Evolutionary conservation across 2,113 vertebrate species (phyloP), one percentile per base, ranked within the genome.

Genomic region (Neogale vison): DNA sequence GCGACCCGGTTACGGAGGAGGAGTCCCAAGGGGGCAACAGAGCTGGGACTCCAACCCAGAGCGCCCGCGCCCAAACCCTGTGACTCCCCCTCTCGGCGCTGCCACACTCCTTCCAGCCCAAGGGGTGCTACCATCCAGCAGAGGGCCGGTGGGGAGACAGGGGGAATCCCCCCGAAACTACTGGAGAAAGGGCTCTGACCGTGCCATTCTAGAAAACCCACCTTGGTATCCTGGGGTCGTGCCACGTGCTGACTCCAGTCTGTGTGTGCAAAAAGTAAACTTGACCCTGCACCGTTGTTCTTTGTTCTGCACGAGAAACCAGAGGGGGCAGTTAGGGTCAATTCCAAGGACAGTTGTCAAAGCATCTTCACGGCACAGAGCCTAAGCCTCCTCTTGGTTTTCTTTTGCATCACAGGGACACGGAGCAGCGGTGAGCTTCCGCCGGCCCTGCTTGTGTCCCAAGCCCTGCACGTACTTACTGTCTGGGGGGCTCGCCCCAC

Each of bases 231-330:
- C 99, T 99, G 89, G 99, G 99, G 98, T 99, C 99, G 0, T 99
- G 99, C 99, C 99, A 99, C 0, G 99, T 99, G 99, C 99, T 99
- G 95, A 99, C 99, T 71, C 99, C 99, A 3, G 99, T 99, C 99
- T 99, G 99, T 5, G 99, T 99, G 99, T 99, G 99, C 98, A 99
- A 99, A 98, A 99, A 99, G 98, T 99, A 99, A 96, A 99, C 99
- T 96, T 99, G 99, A 61, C 99, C 99, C 98, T 99, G 99, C 94
- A 99, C 99, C 8, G 99, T 99, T 77, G 99, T 99, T 98, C 99
- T 99, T 98, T 99, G 99, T 95, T 99, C 99, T 99, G 94, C 20
- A 94, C 3, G 77, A 97, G 94, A 42, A 42, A 94, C 83, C 47
- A 45, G 61, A 87, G 93, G 3, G 81, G n/a, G 67, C 1, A 9